Base-by-base conservation (phyloP, 1,140 invertebrate genomes). In the Lineus longissimus region DNA sequence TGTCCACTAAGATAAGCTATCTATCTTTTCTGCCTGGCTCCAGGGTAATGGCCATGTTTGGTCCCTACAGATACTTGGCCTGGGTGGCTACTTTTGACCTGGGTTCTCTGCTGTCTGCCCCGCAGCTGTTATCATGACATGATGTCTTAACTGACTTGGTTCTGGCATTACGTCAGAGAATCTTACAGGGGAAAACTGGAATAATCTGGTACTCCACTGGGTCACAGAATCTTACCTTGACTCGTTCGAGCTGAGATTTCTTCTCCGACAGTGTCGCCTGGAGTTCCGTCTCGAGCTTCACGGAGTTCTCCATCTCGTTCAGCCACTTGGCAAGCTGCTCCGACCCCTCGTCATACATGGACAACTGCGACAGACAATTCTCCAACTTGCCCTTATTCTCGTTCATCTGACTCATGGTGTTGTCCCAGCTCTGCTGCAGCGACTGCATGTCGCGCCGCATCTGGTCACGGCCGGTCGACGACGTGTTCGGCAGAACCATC, bases 231-330 rank as follows among this genome's bases (percentile, higher is more conserved):
- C 60, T 57, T 40, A 97, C 90, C 80, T 92, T 94, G 73, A 96
- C 92, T 74, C 94, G 94, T 74, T 96, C 93, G 13, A 95, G 79
- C 75, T 96, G 93, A 0, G 93, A 92, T 68, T 91, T 88, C 81
- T 97, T 97, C 78, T 97, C 94, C 82, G 95, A 93, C 13, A 97
- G 79, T 0, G 93, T 93, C 0, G 89, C 89, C 80, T 95, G 95
- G 2, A 92, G 82, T 80, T 95, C 91, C 0, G 91, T 94, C 71
- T 95, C 93, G 61, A 89, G 87, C 70, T 92, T 89, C 88, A 97
- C 91, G 2, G 92, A 90, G 69, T 88, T 86, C 79, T 97, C 94
- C 6, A 95, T 91, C 73, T 95, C 92, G 73, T 88, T 88, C 0
- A 97, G 77, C 94, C 94, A 97, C 73, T 92, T 89, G 0, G 91